Evolutionary conservation across 1,140 invertebrate species (phyloP).

Genomic region (Venustaconcha ellipsiformis): DNA sequence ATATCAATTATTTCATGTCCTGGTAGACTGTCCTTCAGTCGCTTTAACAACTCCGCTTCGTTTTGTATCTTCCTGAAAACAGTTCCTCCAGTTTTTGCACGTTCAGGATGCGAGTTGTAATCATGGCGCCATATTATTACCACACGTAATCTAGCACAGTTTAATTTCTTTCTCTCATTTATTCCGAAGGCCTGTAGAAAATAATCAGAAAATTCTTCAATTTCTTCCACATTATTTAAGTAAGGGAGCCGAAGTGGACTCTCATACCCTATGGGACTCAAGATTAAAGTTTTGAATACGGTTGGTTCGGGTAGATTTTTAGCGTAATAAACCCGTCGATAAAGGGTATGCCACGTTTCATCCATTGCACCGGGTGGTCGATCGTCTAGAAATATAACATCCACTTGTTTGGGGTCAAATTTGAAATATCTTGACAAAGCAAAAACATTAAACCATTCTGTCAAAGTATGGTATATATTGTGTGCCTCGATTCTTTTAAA

Average conservation of each 20-base stretch:
- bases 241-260: conserved; percentile 51
- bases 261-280: conserved; percentile 57
- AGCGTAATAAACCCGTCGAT: conserved; percentile 34
- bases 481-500: conserved; percentile 17
- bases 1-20: conserved; percentile 37
- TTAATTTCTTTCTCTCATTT: conserved; percentile 8
- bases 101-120: conserved; percentile 60
- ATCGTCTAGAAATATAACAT: conserved; percentile 58
- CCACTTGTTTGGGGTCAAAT: conserved; percentile 1
- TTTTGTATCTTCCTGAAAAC: conserved; percentile 58
- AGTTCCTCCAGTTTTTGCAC: conserved; percentile 27
- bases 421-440: conserved; percentile 5
- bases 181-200: conserved; percentile 45
- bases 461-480: conserved; percentile 30
- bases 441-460: conserved; percentile 31
- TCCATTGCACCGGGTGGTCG: conserved; percentile 58
- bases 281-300: conserved; percentile 47
- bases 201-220: conserved; percentile 60
- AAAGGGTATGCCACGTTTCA: conserved; percentile 50
- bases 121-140: conserved; percentile 60
- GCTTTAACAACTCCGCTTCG: conserved; percentile 46
- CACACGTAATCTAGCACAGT: conserved; percentile 51
- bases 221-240: conserved; percentile 34
- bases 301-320: conserved; percentile 20
- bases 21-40: conserved; percentile 16